Base-by-base conservation (phyloP, 2,797 vertebrate genomes). In the Trichosurus vulpecula region DNA sequence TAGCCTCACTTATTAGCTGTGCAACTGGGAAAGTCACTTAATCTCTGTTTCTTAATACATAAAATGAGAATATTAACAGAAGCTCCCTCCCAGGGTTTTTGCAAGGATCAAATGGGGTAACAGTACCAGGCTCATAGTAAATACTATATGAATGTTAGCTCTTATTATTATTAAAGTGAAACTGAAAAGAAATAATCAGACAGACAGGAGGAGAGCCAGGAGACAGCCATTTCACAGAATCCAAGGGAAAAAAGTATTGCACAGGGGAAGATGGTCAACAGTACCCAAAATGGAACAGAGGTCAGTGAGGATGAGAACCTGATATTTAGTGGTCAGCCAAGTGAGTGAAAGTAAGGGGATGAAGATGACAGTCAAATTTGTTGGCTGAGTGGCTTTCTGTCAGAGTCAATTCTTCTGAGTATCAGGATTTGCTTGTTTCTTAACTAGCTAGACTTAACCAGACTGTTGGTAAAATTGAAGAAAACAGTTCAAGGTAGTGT, bases 301-400 rank as follows among this genome's bases (percentile, higher is more conserved):
- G 41, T 81, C 41, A 81, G 81, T 25, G 41, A 81, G 41, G 22
- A 81, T 47, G 41, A 81, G 9, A 47, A 10, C 22, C 0, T 81
- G 41, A 41, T 47, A 27, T 98, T 98, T 98, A 98, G 97, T 97
- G 96, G 98, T 97, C 96, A 97, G 47, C 91, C 97, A 97, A 92
- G 95, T 98, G 98, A 97, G 91, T 94, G 35, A 98, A 98, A 96
- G 93, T 92, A 96, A 98, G 97, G 94, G 97, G 94, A 96, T 96
- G 96, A 98, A 97, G 97, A 98, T 97, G 98, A 98, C 97, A 98
- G 97, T 95, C 97, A 98, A 94, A 98, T 98, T 98, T 98, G 97
- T 96, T 98, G 98, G 97, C 96, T 98, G 97, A 98, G 94, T 97
- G 95, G 96, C 91, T 96, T 96, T 90, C 96, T 98, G 97, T 98